A percentile compares a stretch with the other conserved stretches of the same genome.
phyloP scores from a whole-genome alignment of 2,797 vertebrate species.

The Sebastes jordani region DNA sequence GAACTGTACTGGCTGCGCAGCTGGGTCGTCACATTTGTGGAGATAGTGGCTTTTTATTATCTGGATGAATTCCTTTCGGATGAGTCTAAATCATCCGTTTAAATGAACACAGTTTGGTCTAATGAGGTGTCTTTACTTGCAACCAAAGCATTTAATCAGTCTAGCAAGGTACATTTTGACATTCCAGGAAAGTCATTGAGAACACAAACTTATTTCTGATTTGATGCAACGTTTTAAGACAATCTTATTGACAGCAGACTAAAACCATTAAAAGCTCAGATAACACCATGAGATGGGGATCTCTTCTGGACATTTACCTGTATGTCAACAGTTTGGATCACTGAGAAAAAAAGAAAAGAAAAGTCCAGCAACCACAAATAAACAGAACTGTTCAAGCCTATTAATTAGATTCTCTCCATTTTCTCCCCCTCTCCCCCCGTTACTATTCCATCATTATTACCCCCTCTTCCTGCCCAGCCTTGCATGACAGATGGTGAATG shows the following conservation, averaged over 20 bases:
- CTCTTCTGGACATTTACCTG: neutral
- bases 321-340: neutral
- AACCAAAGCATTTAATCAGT: constrained; percentile 3
- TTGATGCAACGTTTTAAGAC: neutral
- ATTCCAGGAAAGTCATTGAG: neutral
- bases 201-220: neutral
- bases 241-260: neutral
- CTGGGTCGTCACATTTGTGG: neutral
- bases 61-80: constrained; percentile 19
- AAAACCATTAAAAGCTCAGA: constrained; percentile 8
- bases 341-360: neutral
- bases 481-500: constrained; percentile 22
- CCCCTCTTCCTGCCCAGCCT: neutral
- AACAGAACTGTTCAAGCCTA: neutral
- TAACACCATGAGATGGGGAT: neutral
- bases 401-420: constrained; percentile 4
- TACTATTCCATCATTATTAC: constrained; percentile 8
- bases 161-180: neutral
- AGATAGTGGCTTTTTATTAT: constrained; percentile 29
- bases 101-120: constrained; percentile 30
- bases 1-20: constrained; percentile 28
- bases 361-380: neutral
- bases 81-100: constrained; percentile 22
- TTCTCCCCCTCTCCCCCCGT: neutral
- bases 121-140: neutral